Conservation (phyloP, 1,140 invertebrate species). For the Cherax destructor region DNA sequence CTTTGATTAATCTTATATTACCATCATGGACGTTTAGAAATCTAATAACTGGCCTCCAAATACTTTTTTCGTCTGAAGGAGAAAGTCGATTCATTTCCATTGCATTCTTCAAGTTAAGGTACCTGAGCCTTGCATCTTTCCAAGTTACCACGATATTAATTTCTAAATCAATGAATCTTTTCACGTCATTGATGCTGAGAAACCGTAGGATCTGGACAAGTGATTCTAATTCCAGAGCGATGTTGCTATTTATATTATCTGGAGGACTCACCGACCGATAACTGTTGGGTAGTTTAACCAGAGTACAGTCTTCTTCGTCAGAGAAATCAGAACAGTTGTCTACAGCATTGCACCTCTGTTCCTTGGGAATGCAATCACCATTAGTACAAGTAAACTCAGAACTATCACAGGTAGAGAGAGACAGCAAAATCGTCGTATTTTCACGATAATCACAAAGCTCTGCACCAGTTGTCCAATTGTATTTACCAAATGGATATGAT, state of each 20-base stretch:
- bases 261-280: constrained; percentile 45
- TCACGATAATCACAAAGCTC: background rate
- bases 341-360: constrained; percentile 52
- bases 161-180: constrained; percentile 36
- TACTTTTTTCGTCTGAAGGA: background rate
- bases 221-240: background rate
- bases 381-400: constrained; percentile 61
- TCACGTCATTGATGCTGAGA: constrained; percentile 48
- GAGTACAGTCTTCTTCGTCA: constrained; percentile 52
- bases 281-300: constrained; percentile 19
- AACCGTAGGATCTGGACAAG: constrained; percentile 41
- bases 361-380: constrained; percentile 51
- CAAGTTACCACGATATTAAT: constrained; percentile 36
- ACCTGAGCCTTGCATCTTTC: constrained; percentile 44
- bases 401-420: constrained; percentile 47
- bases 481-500: constrained; percentile 26
- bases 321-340: constrained; percentile 61
- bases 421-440: background rate
- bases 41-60: constrained; percentile 39
- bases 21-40: constrained; percentile 46
- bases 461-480: background rate
- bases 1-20: constrained; percentile 5
- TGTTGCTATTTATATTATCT: background rate
- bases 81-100: constrained; percentile 33
- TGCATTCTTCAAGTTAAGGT: constrained; percentile 47